phyloP scores from a whole-genome alignment of 2,797 vertebrate genomes.

The Phataginus tetradactyla region DNA sequence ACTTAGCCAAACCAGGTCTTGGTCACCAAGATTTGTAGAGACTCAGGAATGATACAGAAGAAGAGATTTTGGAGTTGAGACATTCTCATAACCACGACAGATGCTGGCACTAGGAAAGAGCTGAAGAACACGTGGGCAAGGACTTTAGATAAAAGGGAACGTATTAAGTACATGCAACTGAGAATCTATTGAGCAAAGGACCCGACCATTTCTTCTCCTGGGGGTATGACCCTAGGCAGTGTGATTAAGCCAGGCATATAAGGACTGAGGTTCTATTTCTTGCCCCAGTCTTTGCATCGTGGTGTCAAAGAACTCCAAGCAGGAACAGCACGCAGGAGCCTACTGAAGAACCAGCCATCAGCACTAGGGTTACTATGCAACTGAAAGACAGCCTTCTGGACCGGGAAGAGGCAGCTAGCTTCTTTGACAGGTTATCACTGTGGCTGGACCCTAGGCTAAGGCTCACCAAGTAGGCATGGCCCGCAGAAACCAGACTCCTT shows the following conservation, averaged over 20 bases:
- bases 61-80: background rate
- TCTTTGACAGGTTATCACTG: background rate
- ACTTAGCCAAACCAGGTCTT: background rate
- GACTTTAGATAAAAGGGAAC: no score
- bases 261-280: background rate
- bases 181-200: background rate
- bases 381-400: background rate
- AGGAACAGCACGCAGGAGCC: background rate
- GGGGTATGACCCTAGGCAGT: background rate
- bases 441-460: background rate
- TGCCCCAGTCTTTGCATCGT: accelerated
- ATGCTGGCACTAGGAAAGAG: background rate
- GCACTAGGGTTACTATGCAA: background rate
- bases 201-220: background rate
- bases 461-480: no score
- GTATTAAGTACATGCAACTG: accelerated
- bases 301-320: background rate
- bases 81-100: background rate
- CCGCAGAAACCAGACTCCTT: background rate
- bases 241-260: background rate
- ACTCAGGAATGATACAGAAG: background rate
- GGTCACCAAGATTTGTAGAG: background rate
- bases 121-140: background rate
- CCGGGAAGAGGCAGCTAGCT: background rate
- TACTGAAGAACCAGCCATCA: background rate